Evolutionary conservation across 92 coral and sea anemone genomes (phyloP), one percentile per base, ranked within the genome.

Genomic region (Desmophyllum pertusum): DNA sequence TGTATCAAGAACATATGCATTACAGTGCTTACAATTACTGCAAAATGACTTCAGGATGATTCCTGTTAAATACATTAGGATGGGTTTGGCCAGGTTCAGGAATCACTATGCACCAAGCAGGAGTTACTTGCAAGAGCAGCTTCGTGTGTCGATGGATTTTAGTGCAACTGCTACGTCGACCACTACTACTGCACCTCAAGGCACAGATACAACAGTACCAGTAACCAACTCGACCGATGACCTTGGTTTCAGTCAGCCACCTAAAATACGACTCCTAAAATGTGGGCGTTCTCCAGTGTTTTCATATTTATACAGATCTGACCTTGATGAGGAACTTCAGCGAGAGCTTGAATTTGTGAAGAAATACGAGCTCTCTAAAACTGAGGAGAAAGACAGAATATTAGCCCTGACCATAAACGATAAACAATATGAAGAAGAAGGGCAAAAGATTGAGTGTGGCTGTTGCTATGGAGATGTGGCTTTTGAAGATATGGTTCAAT

Each of bases 401-500:
- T 40, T 90, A 62, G 99, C 99, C 46, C 45, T 79, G 40, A 79
- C 78, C 13, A 76, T 97, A 31, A 97, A 97, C 50, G 95, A 97
- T n/a, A 65, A 94, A 61, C 93, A 97, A 78, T 97, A 97, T 77
- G 93, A 92, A 41, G 94, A 84, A 35, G 98, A 92, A 76, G 99
- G 99, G 8, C 98, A 97, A 70, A 86, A 88, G 81, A 97, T 97
- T 42, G 97, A 97, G 61, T 97, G 99, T 89, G 99, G 98, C 37
- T 97, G 99, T 81, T 97, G 99, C 70, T 97, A 90, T 87, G 95
- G 96, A 33, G 99, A 97, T 68, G 94, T 89, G 6, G 90, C 97
- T 13, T 97, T 97, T 91, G 99, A 97, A 43, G 97, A 93, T 74
- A 94, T 97, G 94, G 97, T 97, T 17, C 99, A 97, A 87, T 97